Percentiles rank a stretch among this genome's conserved stretches.
Conservation (phyloP, 1,140 invertebrate species). For the Meloidogyne floridensis region DNA sequence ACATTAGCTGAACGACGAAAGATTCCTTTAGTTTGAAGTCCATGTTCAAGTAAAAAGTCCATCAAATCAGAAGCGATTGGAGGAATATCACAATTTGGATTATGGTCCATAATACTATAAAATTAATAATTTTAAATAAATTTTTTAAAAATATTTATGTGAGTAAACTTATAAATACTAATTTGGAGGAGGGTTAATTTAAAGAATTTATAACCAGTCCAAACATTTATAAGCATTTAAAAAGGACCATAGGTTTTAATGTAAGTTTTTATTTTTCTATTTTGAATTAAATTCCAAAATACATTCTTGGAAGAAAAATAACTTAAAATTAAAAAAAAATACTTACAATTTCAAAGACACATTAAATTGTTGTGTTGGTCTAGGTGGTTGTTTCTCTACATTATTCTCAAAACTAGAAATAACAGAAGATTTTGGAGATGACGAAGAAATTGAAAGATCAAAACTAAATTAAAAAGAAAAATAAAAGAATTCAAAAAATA, state of each 20-base stretch:
- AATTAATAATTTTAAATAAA: not conserved
- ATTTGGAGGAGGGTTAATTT: too few species aligned
- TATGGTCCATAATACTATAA: conserved; percentile 68
- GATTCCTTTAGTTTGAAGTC: conserved; percentile 69
- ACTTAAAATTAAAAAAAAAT: not conserved
- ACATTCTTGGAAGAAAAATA: not conserved
- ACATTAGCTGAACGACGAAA: conserved; percentile 69
- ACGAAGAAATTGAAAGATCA: conserved; percentile 37
- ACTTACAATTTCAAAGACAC: conserved; percentile 69
- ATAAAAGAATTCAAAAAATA: conserved; percentile 9
- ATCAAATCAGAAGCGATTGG: conserved; percentile 68
- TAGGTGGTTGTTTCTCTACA: conserved; percentile 50
- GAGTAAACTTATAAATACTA: too few species aligned
- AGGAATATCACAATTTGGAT: conserved; percentile 67
- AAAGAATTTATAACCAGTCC: too few species aligned
- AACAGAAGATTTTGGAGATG: not conserved
- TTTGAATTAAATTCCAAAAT: too few species aligned
- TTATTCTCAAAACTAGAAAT: conserved; percentile 11
- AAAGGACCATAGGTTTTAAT: too few species aligned
- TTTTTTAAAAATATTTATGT: too few species aligned
- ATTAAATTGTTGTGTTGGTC: conserved; percentile 69
- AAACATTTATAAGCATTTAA: too few species aligned
- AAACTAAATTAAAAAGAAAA: conserved; percentile 43
- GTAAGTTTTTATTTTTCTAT: too few species aligned
- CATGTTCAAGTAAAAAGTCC: conserved; percentile 67